phyloP scores from a whole-genome alignment of 2,888 invertebrate genomes.

The Ypsolopha sequella region DNA sequence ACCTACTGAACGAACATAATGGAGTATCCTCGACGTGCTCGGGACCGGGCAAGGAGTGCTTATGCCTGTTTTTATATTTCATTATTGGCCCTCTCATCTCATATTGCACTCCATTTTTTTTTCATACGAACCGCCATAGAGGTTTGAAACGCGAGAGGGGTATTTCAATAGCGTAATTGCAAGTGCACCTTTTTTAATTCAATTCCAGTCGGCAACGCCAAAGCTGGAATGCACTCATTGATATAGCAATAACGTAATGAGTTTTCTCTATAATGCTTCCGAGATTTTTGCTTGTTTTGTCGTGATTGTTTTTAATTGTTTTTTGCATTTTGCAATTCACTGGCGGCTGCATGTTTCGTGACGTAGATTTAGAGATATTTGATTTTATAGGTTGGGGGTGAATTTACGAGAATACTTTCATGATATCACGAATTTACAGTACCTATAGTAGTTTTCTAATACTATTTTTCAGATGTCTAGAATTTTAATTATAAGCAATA shows the following conservation, averaged over 20 bases:
- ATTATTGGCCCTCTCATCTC: slow-evolving; percentile 69
- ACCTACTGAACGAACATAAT: slow-evolving; percentile 59
- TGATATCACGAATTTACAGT: no score
- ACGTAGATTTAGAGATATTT: no score
- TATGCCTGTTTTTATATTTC: slow-evolving; percentile 68
- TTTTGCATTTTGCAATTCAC: not conserved
- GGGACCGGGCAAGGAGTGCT: slow-evolving; percentile 48
- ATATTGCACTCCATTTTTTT: slow-evolving; percentile 58
- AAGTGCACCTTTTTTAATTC: slow-evolving; percentile 62
- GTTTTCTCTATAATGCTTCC: slow-evolving; percentile 2
- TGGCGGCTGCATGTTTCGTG: no score
- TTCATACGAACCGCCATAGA: slow-evolving; percentile 64
- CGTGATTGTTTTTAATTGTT: not conserved
- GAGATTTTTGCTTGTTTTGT: not conserved
- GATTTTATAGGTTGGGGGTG: no score
- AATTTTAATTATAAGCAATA: no score
- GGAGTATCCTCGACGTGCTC: slow-evolving; percentile 51
- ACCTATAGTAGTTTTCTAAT: no score
- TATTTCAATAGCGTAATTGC: slow-evolving; percentile 66
- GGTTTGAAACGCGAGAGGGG: slow-evolving; percentile 68
- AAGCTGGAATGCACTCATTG: slow-evolving; percentile 64
- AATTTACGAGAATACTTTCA: no score
- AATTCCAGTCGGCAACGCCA: slow-evolving; percentile 61
- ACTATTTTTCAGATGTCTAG: no score
- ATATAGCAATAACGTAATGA: slow-evolving; percentile 36